Base-by-base conservation (phyloP, 2,888 invertebrate genomes). In the Cantharis nigra region DNA sequence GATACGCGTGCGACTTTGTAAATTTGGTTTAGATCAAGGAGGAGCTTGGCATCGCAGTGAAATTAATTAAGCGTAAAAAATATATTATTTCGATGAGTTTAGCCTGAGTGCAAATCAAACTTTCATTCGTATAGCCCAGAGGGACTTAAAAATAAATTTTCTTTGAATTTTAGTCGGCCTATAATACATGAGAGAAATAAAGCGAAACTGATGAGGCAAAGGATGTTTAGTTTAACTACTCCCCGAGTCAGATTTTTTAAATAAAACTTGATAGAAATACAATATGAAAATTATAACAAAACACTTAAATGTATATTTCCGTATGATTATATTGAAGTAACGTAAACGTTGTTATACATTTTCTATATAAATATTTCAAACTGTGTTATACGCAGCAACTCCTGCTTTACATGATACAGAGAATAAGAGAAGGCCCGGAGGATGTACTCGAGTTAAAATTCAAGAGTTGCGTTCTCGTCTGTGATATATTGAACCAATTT, bases 401-500 rank as follows among this genome's bases (percentile, higher is more conserved):
- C 71, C 71, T 70, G 78, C 69, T 70, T 30, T 73, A 75, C 75
- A 76, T 26, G 30, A 76, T 70, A 76, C 69, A 78, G 74, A 76
- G 78, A 76, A 76, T 75, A 73, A 71, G 78, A 78, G 76, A 76
- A 76, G 72, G 74, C 78, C 78, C 73, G 70, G 74, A 76, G 78
- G 78, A 78, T 78, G 76, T 71, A 71, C 76, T 78, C 76, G 74
- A 76, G 76, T 78, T 78, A 74, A 78, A 78, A 78, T 78, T 78
- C 76, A 78, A 78, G 76, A 72, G 78, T 76, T 74, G 78, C 76
- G 74, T 76, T 78, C 76, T 69, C 76, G 69, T 76, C 76, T 74
- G 75, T 76, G 78, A 78, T 78, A 78, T 76, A 78, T 78, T 78
- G 78, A 78, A 76, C 76, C 78, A 76, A 76, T 78, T 78, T 78